Conservation (phyloP, 2,797 vertebrate genomes). For the Falco peregrinus region DNA sequence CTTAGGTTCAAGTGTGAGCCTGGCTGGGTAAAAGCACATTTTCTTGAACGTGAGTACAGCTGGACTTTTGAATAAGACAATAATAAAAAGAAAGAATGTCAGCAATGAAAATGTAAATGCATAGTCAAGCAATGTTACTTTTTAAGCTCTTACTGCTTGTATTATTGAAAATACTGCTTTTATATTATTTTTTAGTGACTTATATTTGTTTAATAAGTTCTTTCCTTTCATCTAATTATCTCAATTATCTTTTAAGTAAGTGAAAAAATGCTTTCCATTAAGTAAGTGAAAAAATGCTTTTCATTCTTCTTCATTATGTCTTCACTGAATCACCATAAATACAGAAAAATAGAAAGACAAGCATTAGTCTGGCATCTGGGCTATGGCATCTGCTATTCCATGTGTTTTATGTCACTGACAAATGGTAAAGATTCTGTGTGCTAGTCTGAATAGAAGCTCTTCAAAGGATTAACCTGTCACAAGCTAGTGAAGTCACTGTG, state of each 20-base stretch:
- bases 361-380: background rate
- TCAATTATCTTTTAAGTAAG: background rate
- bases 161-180: background rate
- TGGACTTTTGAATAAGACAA: background rate
- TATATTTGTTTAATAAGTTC: background rate
- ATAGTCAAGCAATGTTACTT: background rate
- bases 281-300: background rate
- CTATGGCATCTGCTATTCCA: slow-evolving; percentile 34
- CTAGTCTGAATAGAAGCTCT: slow-evolving; percentile 15
- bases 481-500: background rate
- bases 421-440: slow-evolving; percentile 17
- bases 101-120: background rate
- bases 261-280: background rate
- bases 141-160: background rate
- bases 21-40: background rate
- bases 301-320: background rate
- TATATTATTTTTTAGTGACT: background rate
- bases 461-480: slow-evolving; percentile 5
- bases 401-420: slow-evolving; percentile 53
- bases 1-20: background rate
- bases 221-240: background rate
- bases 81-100: background rate
- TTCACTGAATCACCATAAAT: background rate
- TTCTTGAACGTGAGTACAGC: background rate
- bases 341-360: background rate